A percentile compares a stretch with the other conserved stretches of the same genome.
Evolutionary conservation across 2,113 vertebrate species (phyloP).

Genomic region (Panthera tigris): DNA sequence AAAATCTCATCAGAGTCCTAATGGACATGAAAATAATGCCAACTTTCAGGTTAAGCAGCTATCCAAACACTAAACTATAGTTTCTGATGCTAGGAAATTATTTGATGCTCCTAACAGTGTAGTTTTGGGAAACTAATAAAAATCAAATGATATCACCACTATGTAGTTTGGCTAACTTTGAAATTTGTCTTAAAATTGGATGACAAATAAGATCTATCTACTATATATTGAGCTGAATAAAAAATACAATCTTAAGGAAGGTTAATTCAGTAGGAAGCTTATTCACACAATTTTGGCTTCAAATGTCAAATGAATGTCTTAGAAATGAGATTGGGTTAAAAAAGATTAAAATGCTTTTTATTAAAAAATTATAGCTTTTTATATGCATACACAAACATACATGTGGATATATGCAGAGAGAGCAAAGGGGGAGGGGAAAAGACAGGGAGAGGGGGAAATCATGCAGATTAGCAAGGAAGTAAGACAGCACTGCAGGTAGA

Average conservation of each 20-base stretch:
- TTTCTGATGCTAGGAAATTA: background rate
- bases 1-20: slow-evolving; percentile 28
- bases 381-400: background rate
- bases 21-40: background rate
- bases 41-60: background rate
- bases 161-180: background rate
- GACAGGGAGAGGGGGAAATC: no score
- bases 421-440: background rate
- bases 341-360: background rate
- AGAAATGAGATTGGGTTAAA: background rate
- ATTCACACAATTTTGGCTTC: background rate
- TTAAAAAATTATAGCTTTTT: background rate
- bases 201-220: background rate
- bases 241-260: background rate
- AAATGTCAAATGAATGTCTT: background rate
- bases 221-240: background rate
- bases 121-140: slow-evolving; percentile 9
- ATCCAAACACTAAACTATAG: background rate
- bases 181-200: slow-evolving; percentile 35
- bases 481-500: background rate
- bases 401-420: background rate
- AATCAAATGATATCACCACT: background rate
- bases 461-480: background rate
- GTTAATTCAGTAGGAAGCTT: slow-evolving; percentile 31
- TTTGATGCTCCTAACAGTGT: background rate